These are phyloP conservation scores for Poecile montanus DNA, from an alignment of 2,797 vertebrate species.

Conservation along the genomic window DNA sequence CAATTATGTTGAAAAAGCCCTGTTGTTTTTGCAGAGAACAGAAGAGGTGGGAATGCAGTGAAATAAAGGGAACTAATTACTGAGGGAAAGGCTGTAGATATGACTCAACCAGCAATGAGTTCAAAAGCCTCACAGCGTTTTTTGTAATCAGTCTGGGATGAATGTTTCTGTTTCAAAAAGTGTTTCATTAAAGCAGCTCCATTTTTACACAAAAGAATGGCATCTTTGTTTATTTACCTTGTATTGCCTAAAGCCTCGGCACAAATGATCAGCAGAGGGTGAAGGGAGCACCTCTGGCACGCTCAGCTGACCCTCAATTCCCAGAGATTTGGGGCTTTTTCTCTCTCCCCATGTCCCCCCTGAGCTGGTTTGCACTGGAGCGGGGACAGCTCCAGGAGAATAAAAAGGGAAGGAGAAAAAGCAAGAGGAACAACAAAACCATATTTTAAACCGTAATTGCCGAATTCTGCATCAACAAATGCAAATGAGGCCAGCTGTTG, in stretches of 20 bases:
- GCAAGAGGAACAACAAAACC: not conserved
- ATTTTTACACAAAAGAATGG: constrained; percentile 26
- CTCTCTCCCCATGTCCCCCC: not conserved
- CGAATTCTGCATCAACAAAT: not conserved
- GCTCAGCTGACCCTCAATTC: not conserved
- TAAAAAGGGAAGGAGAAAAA: not conserved
- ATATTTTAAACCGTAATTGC: not conserved
- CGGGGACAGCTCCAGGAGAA: not conserved
- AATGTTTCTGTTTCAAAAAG: constrained; percentile 35
- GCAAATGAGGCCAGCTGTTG: not conserved
- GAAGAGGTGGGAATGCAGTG: not conserved
- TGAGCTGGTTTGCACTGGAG: not conserved
- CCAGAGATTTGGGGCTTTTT: not conserved
- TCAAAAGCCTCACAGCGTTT: not conserved
- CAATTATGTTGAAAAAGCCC: not conserved
- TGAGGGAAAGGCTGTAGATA: not conserved
- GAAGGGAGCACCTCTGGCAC: not conserved
- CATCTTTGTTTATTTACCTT: constrained; percentile 52
- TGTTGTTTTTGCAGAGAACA: not conserved
- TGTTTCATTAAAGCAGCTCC: constrained; percentile 54
- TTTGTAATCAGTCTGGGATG: constrained; percentile 2
- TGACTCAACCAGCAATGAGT: not conserved
- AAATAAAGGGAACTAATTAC: constrained; percentile 32
- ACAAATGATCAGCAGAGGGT: not conserved
- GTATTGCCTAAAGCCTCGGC: not conserved